Evolutionary conservation across 2,888 invertebrate species (phyloP).

Genomic region (Nesidiocoris tenuis): DNA sequence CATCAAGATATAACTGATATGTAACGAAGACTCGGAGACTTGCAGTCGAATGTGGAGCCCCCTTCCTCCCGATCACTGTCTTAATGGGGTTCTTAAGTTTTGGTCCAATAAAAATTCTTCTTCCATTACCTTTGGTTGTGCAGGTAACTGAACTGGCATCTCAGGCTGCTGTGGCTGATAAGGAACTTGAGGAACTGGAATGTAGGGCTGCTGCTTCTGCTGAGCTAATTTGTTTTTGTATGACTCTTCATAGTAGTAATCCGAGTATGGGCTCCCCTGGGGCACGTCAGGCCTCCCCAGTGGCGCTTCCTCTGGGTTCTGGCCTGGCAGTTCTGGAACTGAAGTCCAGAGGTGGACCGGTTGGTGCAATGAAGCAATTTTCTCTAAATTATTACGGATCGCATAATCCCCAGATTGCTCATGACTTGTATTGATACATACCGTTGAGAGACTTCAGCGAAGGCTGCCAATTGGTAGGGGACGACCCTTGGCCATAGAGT

Average conservation of each 20-base stretch:
- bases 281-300: conserved; percentile 20
- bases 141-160: neutral
- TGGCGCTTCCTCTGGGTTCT: conserved; percentile 20
- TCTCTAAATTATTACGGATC: no score
- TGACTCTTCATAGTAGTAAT: conserved; percentile 49
- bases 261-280: conserved; percentile 40
- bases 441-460: conserved; percentile 46
- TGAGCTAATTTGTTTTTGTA: conserved; percentile 34
- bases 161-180: conserved; percentile 8
- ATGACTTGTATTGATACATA: no score
- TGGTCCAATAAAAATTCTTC: no score
- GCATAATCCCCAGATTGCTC: no score
- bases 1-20: no score
- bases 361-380: no score
- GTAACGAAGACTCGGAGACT: no score
- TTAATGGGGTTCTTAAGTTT: no score
- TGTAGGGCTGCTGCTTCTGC: conserved; percentile 12
- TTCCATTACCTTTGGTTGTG: conserved; percentile 27
- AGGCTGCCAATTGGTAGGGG: conserved; percentile 45
- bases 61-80: no score
- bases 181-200: neutral
- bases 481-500: conserved; percentile 41
- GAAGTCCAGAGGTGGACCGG: no score
- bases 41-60: no score
- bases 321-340: conserved; percentile 25